Evolutionary conservation across 2,113 vertebrate genomes (phyloP).

Genomic region (Copsychus sechellarum): DNA sequence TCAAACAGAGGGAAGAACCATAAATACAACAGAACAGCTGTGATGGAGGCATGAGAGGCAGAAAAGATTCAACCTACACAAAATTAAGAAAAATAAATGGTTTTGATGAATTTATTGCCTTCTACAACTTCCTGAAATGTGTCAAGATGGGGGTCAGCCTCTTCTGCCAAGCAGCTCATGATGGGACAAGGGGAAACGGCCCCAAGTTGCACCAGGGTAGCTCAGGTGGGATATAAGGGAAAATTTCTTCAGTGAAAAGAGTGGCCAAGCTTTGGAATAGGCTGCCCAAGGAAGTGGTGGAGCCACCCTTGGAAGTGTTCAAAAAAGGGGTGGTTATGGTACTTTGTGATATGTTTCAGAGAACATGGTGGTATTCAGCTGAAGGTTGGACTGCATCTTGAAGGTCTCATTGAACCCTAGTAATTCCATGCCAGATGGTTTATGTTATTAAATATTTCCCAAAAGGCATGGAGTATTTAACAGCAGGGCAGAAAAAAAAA

Average conservation of each 20-base stretch:
- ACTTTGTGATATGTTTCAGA: background rate
- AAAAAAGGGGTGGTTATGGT: background rate
- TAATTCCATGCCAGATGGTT: background rate
- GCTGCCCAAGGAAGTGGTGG: background rate
- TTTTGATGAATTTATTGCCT: background rate
- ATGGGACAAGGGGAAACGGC: background rate
- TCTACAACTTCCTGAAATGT: background rate
- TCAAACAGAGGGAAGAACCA: background rate
- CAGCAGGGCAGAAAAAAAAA: background rate
- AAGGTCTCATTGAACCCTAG: background rate
- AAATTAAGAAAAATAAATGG: background rate
- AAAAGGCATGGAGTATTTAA: background rate
- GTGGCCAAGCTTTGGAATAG: background rate
- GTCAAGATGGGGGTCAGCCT: accelerated
- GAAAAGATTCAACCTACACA: background rate
- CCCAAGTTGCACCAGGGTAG: background rate
- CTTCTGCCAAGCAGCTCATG: background rate
- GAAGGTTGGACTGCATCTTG: background rate
- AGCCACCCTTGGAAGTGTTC: background rate
- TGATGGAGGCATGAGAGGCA: background rate
- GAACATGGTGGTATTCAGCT: background rate
- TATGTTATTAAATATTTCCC: background rate
- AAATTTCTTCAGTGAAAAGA: background rate
- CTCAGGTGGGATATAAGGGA: too few relatives aligned
- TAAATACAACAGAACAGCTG: background rate